Conservation (phyloP, 1,140 invertebrate species). For the Leguminivora glycinivorella region DNA sequence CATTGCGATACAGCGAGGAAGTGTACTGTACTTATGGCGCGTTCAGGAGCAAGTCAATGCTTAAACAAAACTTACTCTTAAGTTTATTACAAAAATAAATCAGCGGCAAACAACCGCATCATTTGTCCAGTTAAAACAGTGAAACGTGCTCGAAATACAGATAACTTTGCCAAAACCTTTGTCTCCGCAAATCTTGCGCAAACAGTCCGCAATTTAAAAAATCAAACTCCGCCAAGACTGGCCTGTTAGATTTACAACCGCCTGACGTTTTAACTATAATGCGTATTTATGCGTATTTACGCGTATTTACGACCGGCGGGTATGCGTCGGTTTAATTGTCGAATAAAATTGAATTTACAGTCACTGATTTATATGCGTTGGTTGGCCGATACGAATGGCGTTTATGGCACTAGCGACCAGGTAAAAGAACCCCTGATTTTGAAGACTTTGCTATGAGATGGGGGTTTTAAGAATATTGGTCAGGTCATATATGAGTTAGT, state of each 20-base stretch:
- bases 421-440: neutral
- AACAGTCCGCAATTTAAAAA: constrained; percentile 10
- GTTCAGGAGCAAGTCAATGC: too few relatives aligned
- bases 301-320: constrained; percentile 67
- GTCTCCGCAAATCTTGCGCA: neutral
- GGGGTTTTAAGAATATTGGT: neutral
- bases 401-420: constrained; percentile 43
- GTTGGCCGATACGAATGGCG: constrained; percentile 44
- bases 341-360: constrained; percentile 79
- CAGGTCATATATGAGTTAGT: constrained; percentile 28
- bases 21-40: too few relatives aligned
- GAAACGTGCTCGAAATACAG: neutral
- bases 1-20: too few relatives aligned
- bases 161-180: neutral
- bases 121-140: neutral
- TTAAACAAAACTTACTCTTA: neutral
- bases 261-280: constrained; percentile 78
- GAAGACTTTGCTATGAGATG: too few relatives aligned
- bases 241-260: constrained; percentile 45
- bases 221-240: constrained; percentile 21
- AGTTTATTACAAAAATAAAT: too few relatives aligned
- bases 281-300: constrained; percentile 74
- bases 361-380: constrained; percentile 57
- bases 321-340: constrained; percentile 77
- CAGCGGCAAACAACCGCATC: too few relatives aligned